phyloP scores from a whole-genome alignment of 1,140 invertebrate genomes.

The Eumaeus atala region DNA sequence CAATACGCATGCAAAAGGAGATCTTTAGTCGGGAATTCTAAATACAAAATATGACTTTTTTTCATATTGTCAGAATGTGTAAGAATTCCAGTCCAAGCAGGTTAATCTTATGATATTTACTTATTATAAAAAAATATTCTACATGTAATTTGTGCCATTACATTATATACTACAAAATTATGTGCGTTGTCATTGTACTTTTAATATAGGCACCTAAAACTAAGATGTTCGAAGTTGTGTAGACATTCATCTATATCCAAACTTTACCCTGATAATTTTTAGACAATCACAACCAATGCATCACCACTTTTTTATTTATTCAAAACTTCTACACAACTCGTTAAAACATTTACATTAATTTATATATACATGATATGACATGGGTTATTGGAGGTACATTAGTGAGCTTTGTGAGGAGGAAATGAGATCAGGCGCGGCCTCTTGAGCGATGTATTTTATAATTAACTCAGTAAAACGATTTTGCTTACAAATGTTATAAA shows the following conservation, averaged over 20 bases:
- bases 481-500: too few species aligned
- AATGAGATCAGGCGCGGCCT: neutral
- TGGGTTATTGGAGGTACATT: neutral
- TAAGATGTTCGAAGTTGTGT: neutral
- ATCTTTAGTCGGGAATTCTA: neutral
- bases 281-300: constrained; percentile 4
- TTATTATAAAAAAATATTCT: neutral
- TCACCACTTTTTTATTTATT: neutral
- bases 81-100: neutral
- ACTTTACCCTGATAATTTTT: neutral
- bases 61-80: neutral
- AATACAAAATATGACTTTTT: too few species aligned
- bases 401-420: neutral
- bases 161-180: constrained; percentile 13
- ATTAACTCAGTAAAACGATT: too few species aligned
- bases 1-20: neutral
- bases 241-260: neutral
- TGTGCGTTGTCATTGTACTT: constrained; percentile 23
- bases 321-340: constrained; percentile 1
- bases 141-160: constrained; percentile 13
- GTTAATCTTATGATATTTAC: neutral
- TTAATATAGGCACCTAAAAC: neutral
- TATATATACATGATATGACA: constrained; percentile 4
- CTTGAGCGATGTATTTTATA: neutral
- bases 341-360: neutral